Conservation (phyloP, 2,113 vertebrate genomes). For the Columba janthina region DNA sequence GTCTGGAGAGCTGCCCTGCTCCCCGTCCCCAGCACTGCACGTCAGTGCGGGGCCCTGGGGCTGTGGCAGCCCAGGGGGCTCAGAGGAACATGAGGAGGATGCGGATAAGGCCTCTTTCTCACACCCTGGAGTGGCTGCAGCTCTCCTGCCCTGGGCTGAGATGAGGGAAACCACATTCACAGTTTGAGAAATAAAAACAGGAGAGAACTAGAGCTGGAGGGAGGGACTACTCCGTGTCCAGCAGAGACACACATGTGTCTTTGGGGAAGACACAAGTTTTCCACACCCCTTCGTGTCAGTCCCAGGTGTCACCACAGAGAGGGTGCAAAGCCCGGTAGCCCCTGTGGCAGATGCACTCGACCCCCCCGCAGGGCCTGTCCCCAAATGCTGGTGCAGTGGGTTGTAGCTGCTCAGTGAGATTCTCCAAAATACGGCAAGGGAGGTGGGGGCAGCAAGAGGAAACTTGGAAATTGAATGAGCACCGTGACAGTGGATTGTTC, state of each 20-base stretch:
- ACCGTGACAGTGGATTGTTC: background rate
- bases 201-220: background rate
- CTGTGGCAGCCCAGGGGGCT: background rate
- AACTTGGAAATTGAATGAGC: background rate
- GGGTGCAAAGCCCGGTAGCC: too few species aligned
- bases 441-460: background rate
- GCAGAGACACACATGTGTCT: background rate
- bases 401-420: background rate
- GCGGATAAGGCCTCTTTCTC: too few species aligned
- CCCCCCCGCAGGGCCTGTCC: accelerated
- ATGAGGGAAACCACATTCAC: background rate
- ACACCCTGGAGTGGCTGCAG: too few species aligned
- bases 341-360: too few species aligned
- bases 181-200: background rate
- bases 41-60: accelerated
- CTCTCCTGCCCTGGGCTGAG: background rate
- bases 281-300: background rate
- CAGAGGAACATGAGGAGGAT: accelerated
- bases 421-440: background rate
- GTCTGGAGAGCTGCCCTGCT: background rate
- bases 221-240: background rate
- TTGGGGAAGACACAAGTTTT: background rate
- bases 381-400: background rate
- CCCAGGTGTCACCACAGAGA: background rate
- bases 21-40: background rate